Evolutionary conservation across 35 echinoderm and acorn worm genomes (phyloP), one percentile per base, ranked within the genome.

Genomic region (Eucidaris tribuloides): DNA sequence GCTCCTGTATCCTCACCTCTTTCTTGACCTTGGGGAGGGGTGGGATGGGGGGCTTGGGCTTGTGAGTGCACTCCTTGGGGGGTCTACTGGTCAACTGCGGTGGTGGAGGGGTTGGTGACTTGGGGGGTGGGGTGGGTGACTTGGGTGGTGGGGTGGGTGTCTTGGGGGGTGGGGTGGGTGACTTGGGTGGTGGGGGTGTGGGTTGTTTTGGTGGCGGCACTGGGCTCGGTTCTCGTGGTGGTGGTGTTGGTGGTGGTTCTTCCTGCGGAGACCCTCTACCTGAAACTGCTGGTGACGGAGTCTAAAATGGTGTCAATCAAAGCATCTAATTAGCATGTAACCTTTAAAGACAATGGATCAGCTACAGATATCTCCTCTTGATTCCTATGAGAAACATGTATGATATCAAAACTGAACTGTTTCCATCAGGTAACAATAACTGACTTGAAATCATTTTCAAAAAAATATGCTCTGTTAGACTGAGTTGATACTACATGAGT

Each of bases 1-100:
- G 85, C 60, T 93, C 91, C 14, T 80, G 70, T 50, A 93, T 93
- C 45, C 91, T 62, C 3, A 93, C 91, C 50, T 88, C 85, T 32
- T 93, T 93, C 85, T 93, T 93, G 43, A 68, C 60, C 46, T 89
- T 89, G 1, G 80, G 79, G 7, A 49, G 46, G 81, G 86, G 79
- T 23, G 84, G 71, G 41, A 66, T 40, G 33, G 83, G 50, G 35
- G 70, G 66, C 39, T 86, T 66, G 2, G 77, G 46, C 41, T 79
- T 79, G 25, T 48, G 32, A 0, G 58, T 65, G n/a, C 77, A 42
- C 17, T 89, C 87, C 32, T 65, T 46, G 1, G 59, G 27, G 25
- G 81, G 80, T 37, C 41, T 30, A 17, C 64, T 32, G 13, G 62
- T 23, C 1, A 68, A 71, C 54, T 63, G 63, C 3, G 76, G 42